Evolutionary conservation across 2,797 vertebrate species (phyloP), one percentile per base, ranked within the genome.

Genomic region (Enteromius treurensis): DNA sequence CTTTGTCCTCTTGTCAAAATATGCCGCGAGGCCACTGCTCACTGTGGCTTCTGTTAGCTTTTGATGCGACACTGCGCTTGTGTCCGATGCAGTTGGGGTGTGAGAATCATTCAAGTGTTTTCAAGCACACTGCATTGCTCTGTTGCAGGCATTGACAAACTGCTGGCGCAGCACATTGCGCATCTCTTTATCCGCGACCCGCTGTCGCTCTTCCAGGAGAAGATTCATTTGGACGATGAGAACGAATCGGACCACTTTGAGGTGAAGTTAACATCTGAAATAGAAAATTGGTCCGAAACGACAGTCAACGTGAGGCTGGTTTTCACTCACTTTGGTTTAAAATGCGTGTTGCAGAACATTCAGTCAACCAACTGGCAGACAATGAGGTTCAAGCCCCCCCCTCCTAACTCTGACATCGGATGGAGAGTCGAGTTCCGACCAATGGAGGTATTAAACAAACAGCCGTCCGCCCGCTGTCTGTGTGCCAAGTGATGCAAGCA

Each of bases 311-410:
- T 26, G 26, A 7, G 37, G 1, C 37, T 7, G 37, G 37, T 1
- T 37, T 37, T 37, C 6, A 14, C 17, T 53, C 10, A 14, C 17
- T 40, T 55, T 64, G 11, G 26, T 40, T 75, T 21, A 1, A 58
- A 17, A 26, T 17, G 42, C 23, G 15, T 81, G 51, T 91, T 92
- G 19, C 82, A 99, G 98, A 99, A 99, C 90, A 95, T 99, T 89
- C 98, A 99, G 87, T 99, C 98, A 29, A 99, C 98, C 88, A 99
- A 99, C 88, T 99, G 98, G 98, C 98, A 99, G 93, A 98, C 98
- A 0, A 99, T 99, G 98, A 96, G 98, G 90, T 99, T 99, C 89
- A 99, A 99, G 88, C 98, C 98, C 15, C 98, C 98, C 4, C 98
- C 98, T 88, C 98, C 98, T 6, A 99, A 99, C 93, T 99, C 98